Conservation (phyloP, 2,113 vertebrate genomes). For the Nesogale talazaci region DNA sequence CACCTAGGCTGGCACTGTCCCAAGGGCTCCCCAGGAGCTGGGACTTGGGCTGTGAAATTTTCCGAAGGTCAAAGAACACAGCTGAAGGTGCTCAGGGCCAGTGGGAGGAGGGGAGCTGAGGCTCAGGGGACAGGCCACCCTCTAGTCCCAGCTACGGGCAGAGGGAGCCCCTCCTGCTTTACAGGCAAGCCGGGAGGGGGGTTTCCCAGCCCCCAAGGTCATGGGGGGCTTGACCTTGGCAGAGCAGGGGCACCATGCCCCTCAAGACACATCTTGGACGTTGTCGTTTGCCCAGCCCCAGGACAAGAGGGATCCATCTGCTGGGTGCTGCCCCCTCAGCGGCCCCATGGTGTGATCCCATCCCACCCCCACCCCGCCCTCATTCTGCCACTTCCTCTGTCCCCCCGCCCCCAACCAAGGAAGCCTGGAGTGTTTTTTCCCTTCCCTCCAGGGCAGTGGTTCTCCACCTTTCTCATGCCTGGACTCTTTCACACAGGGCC, state of each 20-base stretch:
- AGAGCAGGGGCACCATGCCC: background rate
- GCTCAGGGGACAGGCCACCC: background rate
- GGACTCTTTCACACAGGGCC: no score
- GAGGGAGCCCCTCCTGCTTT: background rate
- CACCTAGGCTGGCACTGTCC: background rate
- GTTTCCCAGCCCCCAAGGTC: background rate
- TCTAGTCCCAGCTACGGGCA: background rate
- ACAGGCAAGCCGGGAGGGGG: background rate
- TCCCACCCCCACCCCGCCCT: no score
- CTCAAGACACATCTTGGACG: background rate
- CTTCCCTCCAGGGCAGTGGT: no score
- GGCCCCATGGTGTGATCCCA: background rate
- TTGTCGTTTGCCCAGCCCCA: background rate
- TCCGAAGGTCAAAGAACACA: background rate
- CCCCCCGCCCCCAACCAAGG: no score
- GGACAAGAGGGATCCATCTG: background rate
- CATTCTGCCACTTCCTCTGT: no score
- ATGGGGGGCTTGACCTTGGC: no score
- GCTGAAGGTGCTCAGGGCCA: background rate
- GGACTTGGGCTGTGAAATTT: background rate
- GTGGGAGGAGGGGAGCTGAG: background rate
- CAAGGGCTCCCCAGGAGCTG: background rate
- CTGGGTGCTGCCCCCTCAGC: background rate
- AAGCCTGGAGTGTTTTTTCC: background rate
- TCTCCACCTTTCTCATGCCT: no score